Conservation (phyloP, 2,888 invertebrate genomes). For the Stegana nigrithorax region DNA sequence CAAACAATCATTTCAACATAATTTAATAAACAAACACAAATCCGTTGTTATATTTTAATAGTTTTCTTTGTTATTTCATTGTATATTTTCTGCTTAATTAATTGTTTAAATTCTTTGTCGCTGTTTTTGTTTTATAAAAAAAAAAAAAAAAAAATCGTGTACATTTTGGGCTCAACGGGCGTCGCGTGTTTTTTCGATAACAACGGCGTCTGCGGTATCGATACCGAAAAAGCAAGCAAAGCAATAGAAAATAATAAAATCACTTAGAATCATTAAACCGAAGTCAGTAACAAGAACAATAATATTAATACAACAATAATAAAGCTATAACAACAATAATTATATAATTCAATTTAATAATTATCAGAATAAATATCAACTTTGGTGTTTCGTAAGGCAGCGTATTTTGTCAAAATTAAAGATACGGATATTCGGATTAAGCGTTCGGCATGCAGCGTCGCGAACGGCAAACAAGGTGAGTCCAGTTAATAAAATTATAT, state of each 20-base stretch:
- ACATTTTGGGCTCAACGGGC: too few relatives aligned
- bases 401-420: slow-evolving; percentile 41
- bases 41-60: too few relatives aligned
- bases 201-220: too few relatives aligned
- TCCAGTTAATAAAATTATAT: neutral
- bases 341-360: slow-evolving; percentile 30
- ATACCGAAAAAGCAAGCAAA: too few relatives aligned
- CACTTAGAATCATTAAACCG: neutral
- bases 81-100: too few relatives aligned
- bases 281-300: slow-evolving; percentile 11
- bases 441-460: slow-evolving; percentile 47
- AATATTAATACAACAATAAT: slow-evolving; percentile 17
- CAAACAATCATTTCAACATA: too few relatives aligned
- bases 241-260: neutral
- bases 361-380: slow-evolving; percentile 40
- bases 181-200: too few relatives aligned
- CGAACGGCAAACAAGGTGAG: slow-evolving; percentile 52
- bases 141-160: too few relatives aligned
- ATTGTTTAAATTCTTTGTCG: too few relatives aligned
- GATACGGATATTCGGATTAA: slow-evolving; percentile 23
- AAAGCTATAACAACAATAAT: slow-evolving; percentile 5
- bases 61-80: too few relatives aligned
- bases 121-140: too few relatives aligned
- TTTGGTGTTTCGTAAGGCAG: slow-evolving; percentile 36
- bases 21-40: too few relatives aligned